phyloP scores from a whole-genome alignment of 2,113 vertebrate species.

The Girardinichthys multiradiatus region DNA sequence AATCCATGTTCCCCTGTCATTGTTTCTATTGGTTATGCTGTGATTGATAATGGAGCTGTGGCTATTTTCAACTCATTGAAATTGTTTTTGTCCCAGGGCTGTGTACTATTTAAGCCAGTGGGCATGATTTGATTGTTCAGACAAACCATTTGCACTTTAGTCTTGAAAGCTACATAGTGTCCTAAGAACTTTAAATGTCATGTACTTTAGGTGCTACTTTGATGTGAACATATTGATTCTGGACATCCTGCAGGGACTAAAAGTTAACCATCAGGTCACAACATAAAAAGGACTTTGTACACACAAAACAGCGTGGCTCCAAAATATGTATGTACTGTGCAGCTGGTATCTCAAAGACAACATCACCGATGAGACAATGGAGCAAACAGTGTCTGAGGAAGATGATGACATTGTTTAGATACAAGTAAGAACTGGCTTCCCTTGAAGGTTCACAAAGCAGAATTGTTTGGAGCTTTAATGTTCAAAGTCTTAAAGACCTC shows the following conservation, averaged over 20 bases:
- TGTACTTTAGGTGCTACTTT: background rate
- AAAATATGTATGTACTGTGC: slow-evolving; percentile 9
- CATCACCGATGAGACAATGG: slow-evolving; percentile 53
- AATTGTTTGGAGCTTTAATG: slow-evolving; percentile 29
- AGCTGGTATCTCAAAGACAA: slow-evolving; percentile 12
- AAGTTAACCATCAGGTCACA: background rate
- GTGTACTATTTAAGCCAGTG: slow-evolving; percentile 3
- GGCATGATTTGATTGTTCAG: background rate
- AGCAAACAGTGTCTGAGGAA: slow-evolving; percentile 49
- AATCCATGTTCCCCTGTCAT: background rate
- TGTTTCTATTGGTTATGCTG: slow-evolving; percentile 1
- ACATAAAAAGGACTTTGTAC: slow-evolving; percentile 10
- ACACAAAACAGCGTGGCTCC: background rate
- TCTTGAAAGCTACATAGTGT: background rate
- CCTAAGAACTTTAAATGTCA: background rate
- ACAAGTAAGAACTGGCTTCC: slow-evolving; percentile 35
- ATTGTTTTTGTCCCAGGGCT: background rate
- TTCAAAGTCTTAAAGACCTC: slow-evolving; percentile 56
- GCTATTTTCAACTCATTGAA: slow-evolving; percentile 20
- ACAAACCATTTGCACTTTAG: background rate
- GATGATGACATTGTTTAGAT: slow-evolving; percentile 52
- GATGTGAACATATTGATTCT: background rate
- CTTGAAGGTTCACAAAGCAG: slow-evolving; percentile 24
- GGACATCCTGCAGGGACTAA: slow-evolving; percentile 4
- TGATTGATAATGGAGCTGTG: background rate